Evolutionary conservation across 2,113 vertebrate genomes (phyloP).

Genomic region (Phainopepla nitens): DNA sequence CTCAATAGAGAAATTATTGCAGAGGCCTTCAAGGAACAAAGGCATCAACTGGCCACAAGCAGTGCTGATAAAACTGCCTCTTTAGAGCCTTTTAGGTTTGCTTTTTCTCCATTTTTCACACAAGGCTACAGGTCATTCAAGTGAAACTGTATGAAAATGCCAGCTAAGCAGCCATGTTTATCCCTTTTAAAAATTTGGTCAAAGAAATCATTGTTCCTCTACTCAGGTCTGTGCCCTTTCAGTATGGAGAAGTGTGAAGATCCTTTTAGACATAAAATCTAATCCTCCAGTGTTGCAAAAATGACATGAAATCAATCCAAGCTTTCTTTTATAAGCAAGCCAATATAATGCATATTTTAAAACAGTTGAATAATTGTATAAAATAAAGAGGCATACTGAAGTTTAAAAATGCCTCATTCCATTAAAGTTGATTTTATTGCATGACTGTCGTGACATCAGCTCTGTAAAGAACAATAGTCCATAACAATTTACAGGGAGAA

Average conservation of each 20-base stretch:
- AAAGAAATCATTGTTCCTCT: constrained; percentile 30
- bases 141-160: background rate
- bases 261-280: constrained; percentile 8
- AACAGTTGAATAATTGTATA: background rate
- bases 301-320: background rate
- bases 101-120: background rate
- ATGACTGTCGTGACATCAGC: background rate
- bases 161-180: background rate
- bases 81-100: background rate
- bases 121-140: background rate
- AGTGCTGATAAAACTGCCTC: background rate
- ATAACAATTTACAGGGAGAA: background rate
- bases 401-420: background rate
- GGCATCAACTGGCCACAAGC: background rate
- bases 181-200: constrained; percentile 23
- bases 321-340: background rate
- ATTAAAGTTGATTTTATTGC: background rate
- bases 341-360: background rate
- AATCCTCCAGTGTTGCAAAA: constrained; percentile 34
- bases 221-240: background rate
- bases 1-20: constrained; percentile 37
- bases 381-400: background rate
- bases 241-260: constrained; percentile 29
- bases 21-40: constrained; percentile 27
- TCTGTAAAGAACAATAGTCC: background rate